Conservation (phyloP, 2,797 vertebrate species). For the Pseudochromis fuscus region DNA sequence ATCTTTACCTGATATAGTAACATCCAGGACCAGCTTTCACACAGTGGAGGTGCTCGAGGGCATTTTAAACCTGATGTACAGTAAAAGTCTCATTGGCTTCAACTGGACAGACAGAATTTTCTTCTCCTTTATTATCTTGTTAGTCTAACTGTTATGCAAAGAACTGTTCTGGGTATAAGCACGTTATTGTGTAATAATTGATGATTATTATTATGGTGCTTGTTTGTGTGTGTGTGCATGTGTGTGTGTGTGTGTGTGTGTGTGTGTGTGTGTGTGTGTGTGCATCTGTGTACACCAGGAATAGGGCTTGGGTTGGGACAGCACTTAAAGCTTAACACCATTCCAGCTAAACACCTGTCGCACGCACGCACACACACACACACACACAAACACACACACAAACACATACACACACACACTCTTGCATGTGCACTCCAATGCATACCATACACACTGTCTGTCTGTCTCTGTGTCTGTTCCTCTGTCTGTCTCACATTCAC, state of each 20-base stretch:
- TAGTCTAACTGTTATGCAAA: no score
- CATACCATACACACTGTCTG: conserved; percentile 46
- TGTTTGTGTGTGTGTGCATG: conserved; percentile 22
- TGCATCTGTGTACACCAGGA: conserved; percentile 63
- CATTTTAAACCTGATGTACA: no score
- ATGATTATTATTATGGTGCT: conserved; percentile 13
- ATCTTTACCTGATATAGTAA: neutral
- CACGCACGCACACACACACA: conserved; percentile 53
- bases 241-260: conserved; percentile 25
- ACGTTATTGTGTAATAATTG: conserved; percentile 11
- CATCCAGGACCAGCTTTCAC: neutral
- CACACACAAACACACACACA: conserved; percentile 28
- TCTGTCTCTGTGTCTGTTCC: conserved; percentile 37
- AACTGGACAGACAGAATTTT: no score
- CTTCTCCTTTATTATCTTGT: no score
- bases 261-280: conserved; percentile 39
- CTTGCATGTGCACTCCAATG: conserved; percentile 26
- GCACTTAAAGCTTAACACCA: conserved; percentile 83
- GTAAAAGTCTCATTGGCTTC: no score
- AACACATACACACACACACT: conserved; percentile 19
- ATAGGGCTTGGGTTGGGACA: conserved; percentile 80
- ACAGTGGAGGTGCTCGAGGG: neutral
- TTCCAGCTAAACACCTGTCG: conserved; percentile 82
- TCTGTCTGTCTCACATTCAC: conserved; percentile 67
- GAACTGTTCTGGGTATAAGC: conserved; percentile 17